A percentile compares a stretch with the other conserved stretches of the same genome.
phyloP scores from a whole-genome alignment of 35 echinoderm and acorn worm genomes.

The Ophiothrix spiculata region DNA sequence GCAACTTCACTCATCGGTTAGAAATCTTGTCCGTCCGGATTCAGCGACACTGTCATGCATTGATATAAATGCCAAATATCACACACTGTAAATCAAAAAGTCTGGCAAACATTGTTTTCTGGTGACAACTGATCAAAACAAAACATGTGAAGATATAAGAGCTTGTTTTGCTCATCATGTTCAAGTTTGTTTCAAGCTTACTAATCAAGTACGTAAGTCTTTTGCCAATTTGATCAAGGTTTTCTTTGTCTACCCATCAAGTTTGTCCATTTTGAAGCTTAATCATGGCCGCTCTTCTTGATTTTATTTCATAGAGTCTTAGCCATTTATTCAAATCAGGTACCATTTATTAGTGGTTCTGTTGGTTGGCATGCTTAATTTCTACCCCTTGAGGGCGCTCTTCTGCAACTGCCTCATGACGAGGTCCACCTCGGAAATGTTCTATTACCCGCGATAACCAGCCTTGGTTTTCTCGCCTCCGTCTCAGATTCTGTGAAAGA shows the following conservation, averaged over 20 bases:
- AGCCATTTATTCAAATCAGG: no score
- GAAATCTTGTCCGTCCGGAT: neutral
- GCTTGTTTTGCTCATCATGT: no score
- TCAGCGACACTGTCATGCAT: neutral
- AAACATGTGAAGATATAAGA: no score
- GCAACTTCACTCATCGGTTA: neutral
- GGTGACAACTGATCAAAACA: neutral
- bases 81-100: slow-evolving; percentile 12
- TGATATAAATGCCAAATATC: slow-evolving; percentile 8
- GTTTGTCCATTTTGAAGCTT: no score
- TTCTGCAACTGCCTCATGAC: neutral
- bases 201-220: no score
- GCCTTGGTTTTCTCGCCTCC: neutral
- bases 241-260: no score
- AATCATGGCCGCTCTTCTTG: no score
- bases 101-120: neutral
- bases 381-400: neutral
- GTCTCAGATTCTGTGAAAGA: neutral
- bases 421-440: neutral
- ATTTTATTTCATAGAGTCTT: no score
- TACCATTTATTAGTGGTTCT: neutral
- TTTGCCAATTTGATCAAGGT: no score
- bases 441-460: slow-evolving; percentile 1
- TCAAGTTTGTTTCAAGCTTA: no score
- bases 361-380: neutral